Conservation (phyloP, 2,888 invertebrate species). For the Drosophila prostipennis region DNA sequence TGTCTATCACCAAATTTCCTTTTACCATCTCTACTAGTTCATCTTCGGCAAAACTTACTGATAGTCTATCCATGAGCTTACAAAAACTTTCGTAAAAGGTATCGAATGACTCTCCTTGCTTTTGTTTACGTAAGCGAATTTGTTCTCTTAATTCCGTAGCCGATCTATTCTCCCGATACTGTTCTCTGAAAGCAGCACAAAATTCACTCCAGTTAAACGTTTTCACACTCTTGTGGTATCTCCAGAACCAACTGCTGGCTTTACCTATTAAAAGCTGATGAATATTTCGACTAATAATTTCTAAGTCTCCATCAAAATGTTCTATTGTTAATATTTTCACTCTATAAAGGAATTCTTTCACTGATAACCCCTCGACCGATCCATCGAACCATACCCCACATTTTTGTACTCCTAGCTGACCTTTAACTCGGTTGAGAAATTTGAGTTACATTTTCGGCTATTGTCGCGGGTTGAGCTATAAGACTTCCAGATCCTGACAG, state of each 20-base stretch:
- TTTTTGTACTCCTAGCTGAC: too few relatives aligned
- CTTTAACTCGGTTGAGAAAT: background rate
- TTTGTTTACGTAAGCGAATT: background rate
- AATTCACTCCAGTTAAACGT: background rate
- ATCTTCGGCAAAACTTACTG: conserved; percentile 11
- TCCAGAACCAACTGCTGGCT: background rate
- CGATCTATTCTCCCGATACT: background rate
- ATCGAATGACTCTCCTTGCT: background rate
- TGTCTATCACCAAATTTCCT: conserved; percentile 2
- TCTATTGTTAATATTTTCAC: background rate
- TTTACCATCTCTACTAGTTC: conserved; percentile 6
- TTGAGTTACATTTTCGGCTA: background rate
- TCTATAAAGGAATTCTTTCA: background rate
- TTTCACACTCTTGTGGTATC: background rate
- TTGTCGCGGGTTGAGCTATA: too few relatives aligned
- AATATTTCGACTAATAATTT: background rate
- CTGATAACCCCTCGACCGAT: background rate
- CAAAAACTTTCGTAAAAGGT: background rate
- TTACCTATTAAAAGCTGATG: background rate
- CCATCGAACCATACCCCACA: too few relatives aligned
- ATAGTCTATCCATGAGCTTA: too few relatives aligned
- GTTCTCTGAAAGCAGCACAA: background rate
- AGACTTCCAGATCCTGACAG: background rate
- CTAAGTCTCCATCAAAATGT: background rate
- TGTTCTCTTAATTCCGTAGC: background rate